These are phyloP conservation scores for Pseudopipra pipra DNA, from an alignment of 2,113 vertebrate genomes.

Conservation along the genomic window DNA sequence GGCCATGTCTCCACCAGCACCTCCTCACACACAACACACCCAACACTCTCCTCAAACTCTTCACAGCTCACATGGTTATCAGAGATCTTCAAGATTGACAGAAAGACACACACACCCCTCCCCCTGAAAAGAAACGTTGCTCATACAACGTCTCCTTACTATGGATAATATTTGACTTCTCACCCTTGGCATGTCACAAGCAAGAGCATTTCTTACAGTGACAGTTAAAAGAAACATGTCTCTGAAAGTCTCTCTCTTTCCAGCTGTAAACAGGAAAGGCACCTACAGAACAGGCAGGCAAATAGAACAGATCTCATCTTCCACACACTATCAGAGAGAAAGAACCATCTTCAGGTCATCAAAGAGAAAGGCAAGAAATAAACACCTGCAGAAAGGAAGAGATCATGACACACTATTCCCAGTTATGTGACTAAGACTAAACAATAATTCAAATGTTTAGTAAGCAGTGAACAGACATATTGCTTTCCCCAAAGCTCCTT, in stretches of 20 bases:
- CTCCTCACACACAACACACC: neutral
- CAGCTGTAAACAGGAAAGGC: neutral
- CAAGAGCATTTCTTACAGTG: neutral
- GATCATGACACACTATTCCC: rapidly evolving
- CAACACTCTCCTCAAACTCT: rapidly evolving
- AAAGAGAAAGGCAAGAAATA: neutral
- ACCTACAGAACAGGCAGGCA: too few species aligned
- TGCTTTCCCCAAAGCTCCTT: neutral
- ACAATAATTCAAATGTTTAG: neutral
- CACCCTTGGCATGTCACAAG: rapidly evolving
- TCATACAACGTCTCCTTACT: neutral
- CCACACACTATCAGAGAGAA: neutral
- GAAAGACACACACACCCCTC: too few species aligned
- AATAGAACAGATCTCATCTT: neutral
- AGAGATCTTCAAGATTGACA: neutral
- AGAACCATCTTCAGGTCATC: too few species aligned
- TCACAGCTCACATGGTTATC: rapidly evolving
- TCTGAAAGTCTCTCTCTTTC: too few species aligned
- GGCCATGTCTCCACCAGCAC: too few species aligned
- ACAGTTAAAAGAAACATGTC: rapidly evolving
- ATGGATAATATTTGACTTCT: neutral
- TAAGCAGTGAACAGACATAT: rapidly evolving
- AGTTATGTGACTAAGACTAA: rapidly evolving
- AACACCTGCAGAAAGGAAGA: neutral
- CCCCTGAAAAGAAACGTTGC: rapidly evolving